A percentile compares a stretch with the other conserved stretches of the same genome.
Evolutionary conservation across 2,113 vertebrate genomes (phyloP).

Genomic region (Electrona antarctica): DNA sequence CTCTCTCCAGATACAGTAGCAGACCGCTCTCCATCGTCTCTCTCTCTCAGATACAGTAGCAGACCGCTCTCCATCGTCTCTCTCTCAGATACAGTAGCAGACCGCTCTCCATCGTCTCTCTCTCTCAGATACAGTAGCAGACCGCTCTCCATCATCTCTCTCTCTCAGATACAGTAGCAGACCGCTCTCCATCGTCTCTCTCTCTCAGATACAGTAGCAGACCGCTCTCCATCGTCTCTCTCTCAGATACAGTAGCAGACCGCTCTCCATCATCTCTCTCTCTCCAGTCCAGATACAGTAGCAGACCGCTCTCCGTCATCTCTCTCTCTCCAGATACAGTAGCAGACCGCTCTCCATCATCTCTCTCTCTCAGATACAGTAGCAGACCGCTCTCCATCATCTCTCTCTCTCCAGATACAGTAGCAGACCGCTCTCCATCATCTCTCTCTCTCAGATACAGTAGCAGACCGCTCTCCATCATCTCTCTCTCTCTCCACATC

Average conservation of each 20-base stretch:
- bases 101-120: conserved; percentile 25
- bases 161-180: neutral
- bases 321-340: neutral
- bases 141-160: conserved; percentile 26
- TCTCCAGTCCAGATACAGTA: neutral
- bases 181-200: conserved; percentile 25
- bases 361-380: conserved; percentile 1
- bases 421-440: conserved; percentile 13
- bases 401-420: conserved; percentile 1
- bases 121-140: neutral
- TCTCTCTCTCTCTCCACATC: too few species aligned
- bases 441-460: conserved; percentile 17
- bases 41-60: neutral
- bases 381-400: conserved; percentile 17
- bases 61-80: conserved; percentile 24
- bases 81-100: neutral
- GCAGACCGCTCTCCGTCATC: conserved; percentile 20
- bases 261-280: conserved; percentile 28
- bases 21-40: conserved; percentile 24
- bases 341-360: conserved; percentile 17
- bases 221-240: conserved; percentile 25
- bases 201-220: neutral
- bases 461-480: too few species aligned
- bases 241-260: neutral
- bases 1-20: neutral